Conservation (phyloP, 2,797 vertebrate species). For the Prionace glauca region DNA sequence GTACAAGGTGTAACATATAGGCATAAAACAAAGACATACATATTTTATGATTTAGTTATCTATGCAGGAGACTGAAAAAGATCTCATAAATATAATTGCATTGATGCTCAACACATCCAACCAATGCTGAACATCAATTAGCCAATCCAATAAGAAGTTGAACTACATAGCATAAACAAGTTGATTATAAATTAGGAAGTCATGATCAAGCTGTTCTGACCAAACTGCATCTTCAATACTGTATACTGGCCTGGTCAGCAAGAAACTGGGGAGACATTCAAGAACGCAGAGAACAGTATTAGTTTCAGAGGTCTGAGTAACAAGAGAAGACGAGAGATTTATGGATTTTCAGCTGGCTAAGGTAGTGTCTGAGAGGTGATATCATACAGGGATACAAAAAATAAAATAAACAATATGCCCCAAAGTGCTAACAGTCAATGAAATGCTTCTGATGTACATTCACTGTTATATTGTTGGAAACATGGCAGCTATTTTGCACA, state of each 20-base stretch:
- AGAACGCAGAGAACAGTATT: background rate
- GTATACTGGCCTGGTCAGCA: background rate
- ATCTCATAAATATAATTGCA: background rate
- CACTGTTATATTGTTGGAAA: too few species aligned
- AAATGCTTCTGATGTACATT: too few species aligned
- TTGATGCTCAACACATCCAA: background rate
- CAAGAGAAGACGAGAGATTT: background rate
- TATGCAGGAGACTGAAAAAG: background rate
- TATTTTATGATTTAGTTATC: background rate
- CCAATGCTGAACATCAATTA: background rate
- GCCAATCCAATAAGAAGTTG: background rate
- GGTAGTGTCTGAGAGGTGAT: background rate
- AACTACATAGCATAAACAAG: background rate
- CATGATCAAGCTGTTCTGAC: background rate
- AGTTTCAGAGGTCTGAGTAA: background rate
- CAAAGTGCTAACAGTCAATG: background rate
- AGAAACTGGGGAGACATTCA: background rate
- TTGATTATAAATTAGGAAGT: background rate
- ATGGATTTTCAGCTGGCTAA: background rate
- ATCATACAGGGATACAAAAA: background rate
- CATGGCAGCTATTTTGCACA: background rate
- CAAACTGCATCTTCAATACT: background rate
- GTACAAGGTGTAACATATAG: background rate
- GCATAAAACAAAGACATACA: background rate
- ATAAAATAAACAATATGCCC: background rate